Base-by-base conservation (phyloP, 2,113 vertebrate species). In the Salvelinus sp. region DNA sequence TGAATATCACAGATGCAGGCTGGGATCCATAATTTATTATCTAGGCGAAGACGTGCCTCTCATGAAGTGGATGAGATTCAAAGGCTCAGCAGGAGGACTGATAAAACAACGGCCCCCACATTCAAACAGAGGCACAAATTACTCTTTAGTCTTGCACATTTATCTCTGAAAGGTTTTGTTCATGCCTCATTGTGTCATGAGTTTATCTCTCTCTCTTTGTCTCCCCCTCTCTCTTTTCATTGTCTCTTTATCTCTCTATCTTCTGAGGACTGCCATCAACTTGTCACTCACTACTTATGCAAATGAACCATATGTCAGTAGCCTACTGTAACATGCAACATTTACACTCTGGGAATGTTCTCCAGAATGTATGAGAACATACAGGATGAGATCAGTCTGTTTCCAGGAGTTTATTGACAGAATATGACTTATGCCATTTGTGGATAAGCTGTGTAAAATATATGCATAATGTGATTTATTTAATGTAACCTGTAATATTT, bases 11-110 rank as follows among this genome's bases (percentile, higher is more conserved):
- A 76, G 82, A 78, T 85, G 81, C 83, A 78, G 86, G 81, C 82
- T 77, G 69, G 76, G 84, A 92, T 91, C 86, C 88, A 92, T 91
- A 90, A 91, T 92, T 91, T 88, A 92, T 91, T 81, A 89, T 90
- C 88, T 82, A 89, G 90, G 90, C 91, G 86, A 91, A 91, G 89
- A 91, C 81, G 86, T 88, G 91, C 79, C 87, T 90, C 88, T 78
- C 71, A 27, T 88, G 86, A 89, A 88, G 85, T 86, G 88, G 85
- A 91, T 88, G 81, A 87, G 89, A 88, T 90, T 90, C 88, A 88
- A 83, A 86, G 79, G 82, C 86, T 88, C 83, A 70, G 76, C n/a
- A 82, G 84, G 70, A 83, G 84, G 77, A 44, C 38, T 63, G 77
- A 78, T 81, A 80, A 82, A 90, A 86, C 85, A 83, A 84, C 38